phyloP scores from a whole-genome alignment of 2,797 vertebrate species.

The Sebastiscus tertius region DNA sequence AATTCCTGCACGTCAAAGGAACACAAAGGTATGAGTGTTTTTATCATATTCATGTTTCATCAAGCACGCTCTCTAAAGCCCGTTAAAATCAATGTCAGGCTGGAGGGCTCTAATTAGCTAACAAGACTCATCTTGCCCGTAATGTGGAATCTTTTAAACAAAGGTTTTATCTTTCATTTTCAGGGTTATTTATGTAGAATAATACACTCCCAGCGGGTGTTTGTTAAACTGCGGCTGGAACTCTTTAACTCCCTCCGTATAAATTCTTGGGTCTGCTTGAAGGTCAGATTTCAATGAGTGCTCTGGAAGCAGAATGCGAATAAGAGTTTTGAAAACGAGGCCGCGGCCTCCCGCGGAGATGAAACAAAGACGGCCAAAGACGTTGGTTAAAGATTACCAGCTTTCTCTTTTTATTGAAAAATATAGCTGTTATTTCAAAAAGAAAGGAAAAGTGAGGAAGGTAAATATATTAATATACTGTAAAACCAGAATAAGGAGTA shows the following conservation, averaged over 20 bases:
- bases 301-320: conserved; percentile 14
- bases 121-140: conserved; percentile 13
- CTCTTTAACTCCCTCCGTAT: conserved; percentile 19
- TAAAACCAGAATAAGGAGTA: conserved; percentile 66
- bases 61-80: neutral
- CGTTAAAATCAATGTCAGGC: conserved; percentile 22
- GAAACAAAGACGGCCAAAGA: conserved; percentile 32
- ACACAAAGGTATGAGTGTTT: neutral
- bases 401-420: conserved; percentile 87
- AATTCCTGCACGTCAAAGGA: neutral
- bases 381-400: conserved; percentile 70
- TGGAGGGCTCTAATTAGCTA: conserved; percentile 29
- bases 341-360: neutral
- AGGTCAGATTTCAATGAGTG: conserved; percentile 40
- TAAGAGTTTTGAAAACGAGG: neutral
- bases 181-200: conserved; percentile 33
- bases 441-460: conserved; percentile 63
- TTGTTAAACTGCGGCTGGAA: conserved; percentile 22
- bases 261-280: conserved; percentile 12
- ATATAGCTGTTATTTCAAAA: conserved; percentile 82
- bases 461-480: conserved; percentile 82
- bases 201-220: conserved; percentile 25
- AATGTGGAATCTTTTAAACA: conserved; percentile 28
- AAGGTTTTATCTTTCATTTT: conserved; percentile 34
- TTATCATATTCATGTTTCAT: conserved; percentile 9